Conservation (phyloP, 1,140 invertebrate genomes). For the Ceratitis capitata region DNA sequence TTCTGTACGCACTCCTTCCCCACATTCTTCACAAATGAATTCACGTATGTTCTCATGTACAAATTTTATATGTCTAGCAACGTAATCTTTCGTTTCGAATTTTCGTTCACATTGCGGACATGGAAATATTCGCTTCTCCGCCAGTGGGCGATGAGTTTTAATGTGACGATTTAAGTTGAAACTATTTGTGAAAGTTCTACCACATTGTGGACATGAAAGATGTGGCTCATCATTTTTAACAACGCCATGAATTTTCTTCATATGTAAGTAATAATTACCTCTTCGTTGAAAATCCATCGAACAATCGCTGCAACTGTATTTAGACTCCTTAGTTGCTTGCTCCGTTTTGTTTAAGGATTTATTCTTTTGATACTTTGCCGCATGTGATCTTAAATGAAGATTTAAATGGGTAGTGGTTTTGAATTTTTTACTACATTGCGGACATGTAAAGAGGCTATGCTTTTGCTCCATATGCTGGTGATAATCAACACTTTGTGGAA, state of each 20-base stretch:
- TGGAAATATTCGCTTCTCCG: constrained; percentile 52
- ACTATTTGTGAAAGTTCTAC: constrained; percentile 44
- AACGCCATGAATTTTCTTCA: constrained; percentile 5
- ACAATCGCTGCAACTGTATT: too few species aligned
- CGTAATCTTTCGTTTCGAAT: constrained; percentile 54
- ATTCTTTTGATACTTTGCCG: too few species aligned
- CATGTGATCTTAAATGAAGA: too few species aligned
- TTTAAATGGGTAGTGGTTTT: too few species aligned
- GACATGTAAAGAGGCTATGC: too few species aligned
- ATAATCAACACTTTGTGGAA: too few species aligned
- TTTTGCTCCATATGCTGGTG: too few species aligned
- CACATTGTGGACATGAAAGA: constrained; percentile 59
- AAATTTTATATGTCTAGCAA: constrained; percentile 59
- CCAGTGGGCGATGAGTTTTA: constrained; percentile 37
- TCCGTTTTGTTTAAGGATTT: too few species aligned
- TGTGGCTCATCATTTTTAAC: constrained; percentile 43
- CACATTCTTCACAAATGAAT: constrained; percentile 67
- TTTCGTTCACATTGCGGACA: constrained; percentile 57
- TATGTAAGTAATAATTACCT: neutral
- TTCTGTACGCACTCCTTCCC: constrained; percentile 64
- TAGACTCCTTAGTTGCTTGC: too few species aligned
- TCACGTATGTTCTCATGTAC: constrained; percentile 66
- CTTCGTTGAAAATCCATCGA: neutral
- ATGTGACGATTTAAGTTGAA: constrained; percentile 28
- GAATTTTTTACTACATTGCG: too few species aligned